These are phyloP conservation scores for Apostichopus californicus DNA, from an alignment of 35 echinoderm and acorn worm genomes.

Conservation along the genomic window DNA sequence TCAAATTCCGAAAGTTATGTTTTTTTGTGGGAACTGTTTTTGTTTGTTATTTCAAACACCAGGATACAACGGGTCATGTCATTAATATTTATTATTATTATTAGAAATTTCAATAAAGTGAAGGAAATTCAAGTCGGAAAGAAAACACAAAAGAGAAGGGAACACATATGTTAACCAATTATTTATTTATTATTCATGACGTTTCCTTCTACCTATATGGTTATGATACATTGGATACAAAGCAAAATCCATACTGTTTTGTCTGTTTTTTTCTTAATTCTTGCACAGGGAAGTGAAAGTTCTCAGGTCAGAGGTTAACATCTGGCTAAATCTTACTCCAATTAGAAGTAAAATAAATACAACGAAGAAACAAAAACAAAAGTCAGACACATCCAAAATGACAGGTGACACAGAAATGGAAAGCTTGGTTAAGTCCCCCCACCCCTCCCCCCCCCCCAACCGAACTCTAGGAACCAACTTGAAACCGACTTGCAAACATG, in stretches of 20 bases:
- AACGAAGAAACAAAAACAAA: not conserved
- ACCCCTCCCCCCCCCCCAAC: too few species aligned
- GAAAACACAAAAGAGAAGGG: not conserved
- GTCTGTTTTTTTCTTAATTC: not conserved
- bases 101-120: too few species aligned
- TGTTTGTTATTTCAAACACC: too few species aligned
- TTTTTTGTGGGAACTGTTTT: too few species aligned
- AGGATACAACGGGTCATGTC: too few species aligned
- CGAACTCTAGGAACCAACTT: too few species aligned
- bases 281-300: not conserved
- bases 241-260: not conserved
- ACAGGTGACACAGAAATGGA: not conserved
- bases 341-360: not conserved
- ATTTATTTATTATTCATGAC: not conserved
- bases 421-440: too few species aligned
- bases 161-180: not conserved
- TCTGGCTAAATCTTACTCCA: not conserved
- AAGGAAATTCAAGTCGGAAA: not conserved
- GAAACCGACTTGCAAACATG: too few species aligned
- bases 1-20: too few species aligned
- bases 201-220: not conserved
- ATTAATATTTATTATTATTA: too few species aligned
- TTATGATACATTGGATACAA: not conserved
- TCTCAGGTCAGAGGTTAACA: constrained; percentile 3
- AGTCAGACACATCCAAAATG: not conserved